These are phyloP conservation scores for Harpalus rubripes DNA, from an alignment of 2,888 invertebrate genomes.

Conservation along the genomic window DNA sequence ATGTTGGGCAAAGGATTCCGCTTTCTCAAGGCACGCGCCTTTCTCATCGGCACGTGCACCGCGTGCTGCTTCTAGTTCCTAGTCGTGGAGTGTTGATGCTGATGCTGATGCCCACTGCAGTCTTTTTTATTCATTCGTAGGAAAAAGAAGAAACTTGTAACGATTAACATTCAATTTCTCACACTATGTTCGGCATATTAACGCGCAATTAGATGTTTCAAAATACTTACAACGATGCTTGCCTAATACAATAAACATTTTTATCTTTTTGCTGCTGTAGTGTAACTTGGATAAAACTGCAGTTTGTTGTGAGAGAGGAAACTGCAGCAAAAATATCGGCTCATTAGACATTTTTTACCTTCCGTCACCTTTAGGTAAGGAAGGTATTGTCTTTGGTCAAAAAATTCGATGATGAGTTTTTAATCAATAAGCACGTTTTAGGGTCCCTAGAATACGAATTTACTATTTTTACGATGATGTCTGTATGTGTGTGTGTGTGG, in stretches of 20 bases:
- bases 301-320: too few species aligned
- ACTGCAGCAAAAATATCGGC: too few species aligned
- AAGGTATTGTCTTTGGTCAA: too few species aligned
- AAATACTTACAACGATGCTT: conserved; percentile 23
- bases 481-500: too few species aligned
- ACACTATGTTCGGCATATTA: conserved; percentile 32
- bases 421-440: too few species aligned
- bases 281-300: too few species aligned
- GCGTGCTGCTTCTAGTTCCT: neutral
- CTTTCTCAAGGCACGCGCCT: conserved; percentile 27
- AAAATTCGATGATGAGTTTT: too few species aligned
- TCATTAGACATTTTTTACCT: too few species aligned
- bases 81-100: neutral
- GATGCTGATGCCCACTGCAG: neutral
- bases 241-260: conserved; percentile 16
- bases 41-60: conserved; percentile 19
- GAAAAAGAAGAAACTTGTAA: conserved; percentile 44
- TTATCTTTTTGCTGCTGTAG: neutral
- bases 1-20: conserved; percentile 2
- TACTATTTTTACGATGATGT: too few species aligned
- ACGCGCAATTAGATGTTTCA: neutral
- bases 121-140: conserved; percentile 30
- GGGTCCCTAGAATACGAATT: too few species aligned
- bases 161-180: conserved; percentile 43
- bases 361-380: too few species aligned